A percentile compares a stretch with the other conserved stretches of the same genome.
Evolutionary conservation across 1,140 invertebrate genomes (phyloP).

Genomic region (Solenopsis fugax): DNA sequence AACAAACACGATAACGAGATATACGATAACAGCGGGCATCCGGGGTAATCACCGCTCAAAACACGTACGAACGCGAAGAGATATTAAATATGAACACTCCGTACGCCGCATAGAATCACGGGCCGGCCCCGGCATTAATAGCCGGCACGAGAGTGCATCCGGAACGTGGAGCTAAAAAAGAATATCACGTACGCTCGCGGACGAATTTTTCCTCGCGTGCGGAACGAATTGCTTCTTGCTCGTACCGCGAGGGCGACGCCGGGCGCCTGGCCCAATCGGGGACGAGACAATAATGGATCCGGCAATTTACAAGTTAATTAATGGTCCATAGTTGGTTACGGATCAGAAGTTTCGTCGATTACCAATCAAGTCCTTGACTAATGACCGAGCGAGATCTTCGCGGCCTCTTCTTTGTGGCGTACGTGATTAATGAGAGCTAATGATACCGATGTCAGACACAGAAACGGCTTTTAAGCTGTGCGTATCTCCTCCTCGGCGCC

Average conservation of each 20-base stretch:
- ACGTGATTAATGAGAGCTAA: constrained; percentile 75
- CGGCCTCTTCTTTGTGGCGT: constrained; percentile 61
- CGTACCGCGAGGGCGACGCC: neutral
- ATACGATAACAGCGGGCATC: constrained; percentile 67
- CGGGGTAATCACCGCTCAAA: constrained; percentile 70
- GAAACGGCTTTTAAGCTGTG: constrained; percentile 54
- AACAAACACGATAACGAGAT: constrained; percentile 68
- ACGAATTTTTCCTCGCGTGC: constrained; percentile 1
- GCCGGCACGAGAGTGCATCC: constrained; percentile 47
- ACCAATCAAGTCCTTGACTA: constrained; percentile 71
- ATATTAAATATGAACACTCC: constrained; percentile 73
- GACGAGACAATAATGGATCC: constrained; percentile 54
- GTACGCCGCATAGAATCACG: constrained; percentile 61
- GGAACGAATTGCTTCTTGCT: constrained; percentile 13
- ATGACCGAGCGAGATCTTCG: constrained; percentile 60
- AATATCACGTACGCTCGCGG: constrained; percentile 16
- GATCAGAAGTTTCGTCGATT: constrained; percentile 73
- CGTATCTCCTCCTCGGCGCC: constrained; percentile 30
- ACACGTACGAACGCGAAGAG: constrained; percentile 68
- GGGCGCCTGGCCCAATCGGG: neutral
- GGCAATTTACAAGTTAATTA: constrained; percentile 69
- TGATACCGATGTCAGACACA: constrained; percentile 69
- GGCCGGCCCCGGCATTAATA: constrained; percentile 52
- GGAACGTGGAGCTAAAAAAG: constrained; percentile 13
- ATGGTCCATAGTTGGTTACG: constrained; percentile 49